phyloP scores from a whole-genome alignment of 2,113 vertebrate species.

The Ageneiosus marmoratus region DNA sequence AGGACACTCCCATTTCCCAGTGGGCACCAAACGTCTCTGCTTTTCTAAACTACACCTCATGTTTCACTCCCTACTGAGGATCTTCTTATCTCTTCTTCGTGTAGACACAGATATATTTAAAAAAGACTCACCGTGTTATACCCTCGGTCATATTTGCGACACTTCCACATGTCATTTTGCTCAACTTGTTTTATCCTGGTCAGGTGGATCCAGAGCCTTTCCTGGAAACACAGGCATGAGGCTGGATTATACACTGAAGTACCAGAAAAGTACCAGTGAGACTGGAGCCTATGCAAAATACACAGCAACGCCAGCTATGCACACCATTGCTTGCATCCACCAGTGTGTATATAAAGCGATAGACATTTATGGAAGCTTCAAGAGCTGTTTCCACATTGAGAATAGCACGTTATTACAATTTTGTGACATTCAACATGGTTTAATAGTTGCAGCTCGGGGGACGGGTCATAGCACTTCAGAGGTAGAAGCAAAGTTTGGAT shows the following conservation, averaged over 20 bases:
- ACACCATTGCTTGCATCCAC: no score
- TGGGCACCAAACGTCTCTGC: neutral
- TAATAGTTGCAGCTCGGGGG: no score
- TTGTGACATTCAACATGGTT: no score
- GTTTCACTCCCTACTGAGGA: constrained; percentile 27
- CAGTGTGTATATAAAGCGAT: no score
- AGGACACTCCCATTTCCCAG: neutral
- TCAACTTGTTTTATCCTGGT: neutral
- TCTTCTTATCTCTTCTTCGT: constrained; percentile 51
- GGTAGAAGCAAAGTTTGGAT: no score
- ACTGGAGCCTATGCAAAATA: no score
- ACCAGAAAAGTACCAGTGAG: no score
- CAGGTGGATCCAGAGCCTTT: neutral
- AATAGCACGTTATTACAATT: no score
- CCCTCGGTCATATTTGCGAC: neutral
- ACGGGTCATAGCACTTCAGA: no score
- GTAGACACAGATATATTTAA: neutral
- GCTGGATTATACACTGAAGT: neutral
- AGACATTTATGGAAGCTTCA: no score
- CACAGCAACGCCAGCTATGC: no score
- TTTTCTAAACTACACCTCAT: neutral
- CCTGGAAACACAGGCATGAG: neutral
- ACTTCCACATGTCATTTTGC: neutral
- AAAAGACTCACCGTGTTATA: neutral
- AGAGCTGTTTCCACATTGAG: no score